These are phyloP conservation scores for Drosophila navojoa DNA, from an alignment of 1,140 invertebrate genomes.

Conservation along the genomic window DNA sequence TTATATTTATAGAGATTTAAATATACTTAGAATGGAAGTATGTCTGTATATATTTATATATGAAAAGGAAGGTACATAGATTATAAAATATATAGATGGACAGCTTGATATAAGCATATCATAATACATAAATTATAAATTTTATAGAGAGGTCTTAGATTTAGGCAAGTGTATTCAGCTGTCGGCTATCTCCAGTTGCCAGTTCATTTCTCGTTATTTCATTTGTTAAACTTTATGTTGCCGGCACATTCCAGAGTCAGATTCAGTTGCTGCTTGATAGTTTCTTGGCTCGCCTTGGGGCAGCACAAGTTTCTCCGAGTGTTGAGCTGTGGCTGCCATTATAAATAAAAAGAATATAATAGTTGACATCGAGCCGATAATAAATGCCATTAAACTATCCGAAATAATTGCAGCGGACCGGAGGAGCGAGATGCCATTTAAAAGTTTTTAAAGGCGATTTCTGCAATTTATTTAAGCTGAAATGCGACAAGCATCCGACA, in stretches of 20 bases:
- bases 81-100: too few relatives aligned
- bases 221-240: constrained; percentile 16
- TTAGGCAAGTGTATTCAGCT: background rate
- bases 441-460: constrained; percentile 1
- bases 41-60: too few relatives aligned
- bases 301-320: constrained; percentile 2
- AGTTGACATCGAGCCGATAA: constrained; percentile 7
- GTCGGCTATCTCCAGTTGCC: background rate
- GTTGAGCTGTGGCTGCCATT: background rate
- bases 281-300: background rate
- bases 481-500: constrained; percentile 46
- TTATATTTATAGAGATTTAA: too few relatives aligned
- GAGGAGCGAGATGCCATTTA: constrained; percentile 11
- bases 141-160: too few relatives aligned
- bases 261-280: constrained; percentile 13
- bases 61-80: too few relatives aligned
- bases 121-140: too few relatives aligned
- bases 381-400: constrained; percentile 5
- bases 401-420: background rate
- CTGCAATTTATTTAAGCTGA: constrained; percentile 10
- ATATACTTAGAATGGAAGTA: too few relatives aligned
- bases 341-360: background rate
- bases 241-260: constrained; percentile 22
- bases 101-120: too few relatives aligned
- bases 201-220: background rate